Conservation (phyloP, 2,797 vertebrate genomes). For the Lemur catta region DNA sequence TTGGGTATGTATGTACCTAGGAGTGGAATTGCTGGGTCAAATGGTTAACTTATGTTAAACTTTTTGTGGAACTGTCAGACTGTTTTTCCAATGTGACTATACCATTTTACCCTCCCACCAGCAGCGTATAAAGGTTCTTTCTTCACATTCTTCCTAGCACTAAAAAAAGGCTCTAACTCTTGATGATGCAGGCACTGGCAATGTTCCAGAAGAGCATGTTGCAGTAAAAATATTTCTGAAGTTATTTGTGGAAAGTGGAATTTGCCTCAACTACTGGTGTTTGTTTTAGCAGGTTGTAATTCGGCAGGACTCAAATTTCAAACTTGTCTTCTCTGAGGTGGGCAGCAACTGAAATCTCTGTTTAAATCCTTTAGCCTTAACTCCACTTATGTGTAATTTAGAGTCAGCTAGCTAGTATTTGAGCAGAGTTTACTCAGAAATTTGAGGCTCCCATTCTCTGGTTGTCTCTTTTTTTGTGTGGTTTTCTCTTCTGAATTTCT, state of each 20-base stretch:
- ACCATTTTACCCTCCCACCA: neutral
- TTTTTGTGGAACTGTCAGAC: neutral
- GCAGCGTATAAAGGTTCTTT: neutral
- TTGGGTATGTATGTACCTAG: neutral
- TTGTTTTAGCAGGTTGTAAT: neutral
- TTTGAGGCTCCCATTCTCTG: neutral
- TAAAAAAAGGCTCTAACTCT: neutral
- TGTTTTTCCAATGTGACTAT: neutral
- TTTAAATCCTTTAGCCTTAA: neutral
- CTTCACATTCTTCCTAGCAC: neutral
- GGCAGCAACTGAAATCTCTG: neutral
- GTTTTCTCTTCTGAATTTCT: neutral
- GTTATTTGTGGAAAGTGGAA: neutral
- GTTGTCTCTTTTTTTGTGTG: neutral
- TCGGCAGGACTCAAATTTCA: neutral
- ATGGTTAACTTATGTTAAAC: neutral
- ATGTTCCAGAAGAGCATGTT: neutral
- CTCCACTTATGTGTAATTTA: neutral
- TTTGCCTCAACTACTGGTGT: neutral
- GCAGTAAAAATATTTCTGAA: neutral
- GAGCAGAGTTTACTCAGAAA: neutral
- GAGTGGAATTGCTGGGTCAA: neutral
- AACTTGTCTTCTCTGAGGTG: neutral
- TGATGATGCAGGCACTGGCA: neutral
- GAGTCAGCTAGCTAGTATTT: neutral